Conservation (phyloP, 2,113 vertebrate species). For the Alligator mississippiensis region DNA sequence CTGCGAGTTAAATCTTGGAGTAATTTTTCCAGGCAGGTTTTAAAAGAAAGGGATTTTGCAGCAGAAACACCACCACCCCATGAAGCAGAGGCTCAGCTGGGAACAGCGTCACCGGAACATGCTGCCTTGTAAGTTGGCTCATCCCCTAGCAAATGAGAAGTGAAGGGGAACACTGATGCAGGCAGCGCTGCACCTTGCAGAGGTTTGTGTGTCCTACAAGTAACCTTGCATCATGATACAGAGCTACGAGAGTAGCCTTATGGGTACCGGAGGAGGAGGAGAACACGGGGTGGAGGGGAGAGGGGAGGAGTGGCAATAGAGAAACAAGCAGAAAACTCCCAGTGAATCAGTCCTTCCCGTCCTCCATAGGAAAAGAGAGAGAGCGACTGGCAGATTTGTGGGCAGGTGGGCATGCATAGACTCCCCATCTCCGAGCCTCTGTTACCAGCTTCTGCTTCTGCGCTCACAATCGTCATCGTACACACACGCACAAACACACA, state of each 20-base stretch:
- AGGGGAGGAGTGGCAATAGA: conserved; percentile 12
- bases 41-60: neutral
- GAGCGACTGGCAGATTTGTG: neutral
- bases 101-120: neutral
- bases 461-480: rapidly evolving
- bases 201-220: conserved; percentile 54
- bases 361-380: neutral
- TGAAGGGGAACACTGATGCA: neutral
- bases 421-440: neutral
- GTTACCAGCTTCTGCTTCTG: neutral
- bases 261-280: neutral
- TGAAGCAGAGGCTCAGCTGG: neutral
- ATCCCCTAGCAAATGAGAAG: neutral
- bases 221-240: conserved; percentile 60
- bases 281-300: neutral
- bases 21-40: neutral
- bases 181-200: conserved; percentile 35
- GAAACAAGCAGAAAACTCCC: conserved; percentile 22
- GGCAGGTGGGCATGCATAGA: neutral
- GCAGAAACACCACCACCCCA: rapidly evolving
- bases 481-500: neutral
- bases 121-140: neutral
- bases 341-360: neutral
- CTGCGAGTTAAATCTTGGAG: neutral
- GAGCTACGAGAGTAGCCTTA: neutral